Base-by-base conservation (phyloP, 2,888 invertebrate species). In the Steinernema scapterisci region DNA sequence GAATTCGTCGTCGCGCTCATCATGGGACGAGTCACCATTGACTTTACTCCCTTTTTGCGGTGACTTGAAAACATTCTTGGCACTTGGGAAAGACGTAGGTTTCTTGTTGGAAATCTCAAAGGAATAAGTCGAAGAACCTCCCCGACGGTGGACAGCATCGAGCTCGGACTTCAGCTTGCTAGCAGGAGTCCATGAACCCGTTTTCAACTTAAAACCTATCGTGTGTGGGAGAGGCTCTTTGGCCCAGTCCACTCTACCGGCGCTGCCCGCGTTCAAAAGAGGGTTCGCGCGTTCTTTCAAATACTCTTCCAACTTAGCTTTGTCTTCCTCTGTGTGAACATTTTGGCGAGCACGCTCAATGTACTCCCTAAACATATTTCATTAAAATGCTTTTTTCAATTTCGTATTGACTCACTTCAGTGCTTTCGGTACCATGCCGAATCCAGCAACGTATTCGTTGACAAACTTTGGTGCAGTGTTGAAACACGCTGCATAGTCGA, bases 221-320 rank as follows among this genome's bases (percentile, higher is more conserved):
- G 83, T 83, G 73, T 87, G 93, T 52, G 97, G 97, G 82, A 97
- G 91, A 43, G 95, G 94, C 88, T 97, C 97, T 79, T 91, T 92
- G 84, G 93, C 93, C 99, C 99, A 99, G 90, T 97, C 94, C 87
- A 94, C 93, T 0, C 92, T 92, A 92, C 93, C 93, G 56, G 95
- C 91, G 81, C 93, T 93, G 78, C 94, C 94, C 84, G 93, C 93
- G 87, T 93, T 93, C 70, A 95, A 94, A 19, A 95, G 93, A 75
- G 93, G 92, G 73, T 94, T 95, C 78, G 97, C 93, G 89, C 95
- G 94, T 48, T 95, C 95, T 89, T 95, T 95, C 75, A 99, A 90
- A 85, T 94, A 94, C 80, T 94, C 93, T 88, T 96, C 95, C 76
- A 97, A 94, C 89, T 94, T 93, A 90, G 96, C 95, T 88, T 94